Conservation (phyloP, 1,140 invertebrate genomes). For the Temnothorax longispinosus region DNA sequence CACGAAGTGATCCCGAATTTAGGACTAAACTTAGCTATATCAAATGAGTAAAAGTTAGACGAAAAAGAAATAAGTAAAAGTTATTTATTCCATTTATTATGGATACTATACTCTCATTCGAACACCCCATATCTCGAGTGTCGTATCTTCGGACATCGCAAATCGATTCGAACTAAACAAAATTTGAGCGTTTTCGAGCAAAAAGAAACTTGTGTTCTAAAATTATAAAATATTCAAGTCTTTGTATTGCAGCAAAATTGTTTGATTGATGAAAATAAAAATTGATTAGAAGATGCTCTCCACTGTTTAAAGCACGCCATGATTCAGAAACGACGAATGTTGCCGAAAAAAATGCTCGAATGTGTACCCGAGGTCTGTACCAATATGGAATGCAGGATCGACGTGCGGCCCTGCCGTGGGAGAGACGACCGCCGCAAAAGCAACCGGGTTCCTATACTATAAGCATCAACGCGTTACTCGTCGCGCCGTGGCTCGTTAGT, state of each 20-base stretch:
- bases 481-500: constrained; percentile 40
- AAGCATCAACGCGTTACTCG: constrained; percentile 43
- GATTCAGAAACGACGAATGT: background rate
- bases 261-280: background rate
- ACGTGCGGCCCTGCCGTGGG: constrained; percentile 77
- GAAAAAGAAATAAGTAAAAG: background rate
- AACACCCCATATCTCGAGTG: background rate
- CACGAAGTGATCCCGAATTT: background rate
- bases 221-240: background rate
- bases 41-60: background rate
- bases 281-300: background rate
- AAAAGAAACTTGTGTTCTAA: background rate
- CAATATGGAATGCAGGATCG: constrained; percentile 73
- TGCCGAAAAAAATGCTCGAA: background rate
- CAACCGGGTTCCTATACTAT: constrained; percentile 35
- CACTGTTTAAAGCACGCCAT: background rate
- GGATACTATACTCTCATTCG: background rate
- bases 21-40: background rate
- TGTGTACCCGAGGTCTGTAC: background rate
- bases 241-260: background rate
- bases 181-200: background rate
- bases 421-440: constrained; percentile 72
- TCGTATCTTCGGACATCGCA: background rate
- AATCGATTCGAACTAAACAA: too few relatives aligned
- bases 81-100: background rate